phyloP scores from a whole-genome alignment of 2,113 vertebrate genomes.

The Campylomormyrus tamandua region DNA sequence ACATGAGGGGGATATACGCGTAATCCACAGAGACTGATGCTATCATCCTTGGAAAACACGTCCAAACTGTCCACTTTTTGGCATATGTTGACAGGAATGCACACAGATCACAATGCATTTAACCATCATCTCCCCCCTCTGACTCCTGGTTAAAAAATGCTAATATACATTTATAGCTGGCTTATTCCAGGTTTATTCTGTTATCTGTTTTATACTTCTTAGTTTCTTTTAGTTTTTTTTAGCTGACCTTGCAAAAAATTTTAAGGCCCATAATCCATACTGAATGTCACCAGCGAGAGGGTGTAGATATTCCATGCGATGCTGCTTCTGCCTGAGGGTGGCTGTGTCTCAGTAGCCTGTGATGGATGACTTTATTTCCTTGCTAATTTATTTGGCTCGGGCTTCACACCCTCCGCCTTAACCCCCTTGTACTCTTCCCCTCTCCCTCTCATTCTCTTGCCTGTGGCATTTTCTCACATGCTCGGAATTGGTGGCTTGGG shows the following conservation, averaged over 20 bases:
- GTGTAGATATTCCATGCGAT: neutral
- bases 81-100: neutral
- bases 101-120: neutral
- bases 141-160: neutral
- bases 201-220: neutral
- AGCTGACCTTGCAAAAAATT: neutral
- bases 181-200: neutral
- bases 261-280: neutral
- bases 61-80: neutral
- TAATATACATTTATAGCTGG: neutral
- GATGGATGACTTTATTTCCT: slow-evolving; percentile 6
- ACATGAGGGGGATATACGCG: neutral
- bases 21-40: neutral
- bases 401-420: neutral
- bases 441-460: neutral
- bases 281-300: neutral
- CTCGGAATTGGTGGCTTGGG: neutral
- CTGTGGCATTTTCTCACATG: neutral
- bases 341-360: neutral
- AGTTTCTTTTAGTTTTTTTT: neutral
- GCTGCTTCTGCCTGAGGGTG: neutral
- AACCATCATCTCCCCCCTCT: neutral
- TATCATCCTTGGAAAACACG: neutral
- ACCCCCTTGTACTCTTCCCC: neutral
- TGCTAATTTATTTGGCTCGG: neutral